Conservation (phyloP, 2,888 invertebrate species). For the Slavum lentiscoides region DNA sequence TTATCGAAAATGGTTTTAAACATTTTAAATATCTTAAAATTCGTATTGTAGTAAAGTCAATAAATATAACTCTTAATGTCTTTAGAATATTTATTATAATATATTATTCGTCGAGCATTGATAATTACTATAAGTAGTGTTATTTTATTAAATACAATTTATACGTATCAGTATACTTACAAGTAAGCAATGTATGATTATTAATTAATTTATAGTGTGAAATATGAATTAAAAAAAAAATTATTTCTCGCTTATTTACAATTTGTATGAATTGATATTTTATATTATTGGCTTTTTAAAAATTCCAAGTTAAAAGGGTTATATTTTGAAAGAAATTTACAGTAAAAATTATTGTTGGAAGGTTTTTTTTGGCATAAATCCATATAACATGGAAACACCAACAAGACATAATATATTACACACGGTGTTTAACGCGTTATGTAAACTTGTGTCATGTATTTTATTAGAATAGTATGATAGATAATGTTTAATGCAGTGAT, state of each 20-base stretch:
- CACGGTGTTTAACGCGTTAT: background rate
- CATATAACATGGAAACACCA: background rate
- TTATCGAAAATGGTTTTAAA: too few relatives aligned
- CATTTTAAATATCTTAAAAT: too few relatives aligned
- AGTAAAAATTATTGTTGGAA: background rate
- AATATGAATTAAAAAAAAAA: background rate
- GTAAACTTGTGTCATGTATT: background rate
- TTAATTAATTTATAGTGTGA: background rate
- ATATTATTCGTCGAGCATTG: too few relatives aligned
- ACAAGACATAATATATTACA: background rate
- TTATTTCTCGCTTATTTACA: background rate
- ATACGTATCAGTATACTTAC: too few relatives aligned
- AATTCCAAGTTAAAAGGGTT: background rate
- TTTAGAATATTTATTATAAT: too few relatives aligned
- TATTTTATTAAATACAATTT: too few relatives aligned
- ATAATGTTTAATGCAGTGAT: background rate
- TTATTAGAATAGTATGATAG: background rate
- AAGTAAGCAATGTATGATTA: background rate
- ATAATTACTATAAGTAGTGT: too few relatives aligned
- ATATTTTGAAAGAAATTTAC: background rate
- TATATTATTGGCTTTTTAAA: background rate
- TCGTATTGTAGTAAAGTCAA: too few relatives aligned
- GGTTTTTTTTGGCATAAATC: background rate
- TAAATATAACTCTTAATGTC: too few relatives aligned
- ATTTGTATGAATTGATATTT: background rate